phyloP scores from a whole-genome alignment of 1,140 invertebrate genomes.

The Drosophila sucinea region DNA sequence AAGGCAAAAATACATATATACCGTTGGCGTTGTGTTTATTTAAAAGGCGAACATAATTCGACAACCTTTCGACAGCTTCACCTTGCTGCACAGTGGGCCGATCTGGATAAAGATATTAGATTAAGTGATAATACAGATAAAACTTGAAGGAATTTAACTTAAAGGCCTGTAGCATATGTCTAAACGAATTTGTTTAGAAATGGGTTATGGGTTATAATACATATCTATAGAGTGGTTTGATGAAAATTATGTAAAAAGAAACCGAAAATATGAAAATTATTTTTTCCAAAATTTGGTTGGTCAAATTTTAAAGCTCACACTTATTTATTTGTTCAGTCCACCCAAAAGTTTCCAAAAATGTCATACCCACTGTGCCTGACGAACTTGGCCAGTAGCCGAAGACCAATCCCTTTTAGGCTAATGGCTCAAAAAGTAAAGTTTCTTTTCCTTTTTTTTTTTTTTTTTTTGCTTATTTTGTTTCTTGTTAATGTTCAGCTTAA shows the following conservation, averaged over 20 bases:
- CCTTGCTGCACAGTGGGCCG: not conserved
- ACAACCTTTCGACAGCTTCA: conserved; percentile 12
- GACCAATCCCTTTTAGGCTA: not conserved
- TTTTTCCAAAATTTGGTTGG: no score
- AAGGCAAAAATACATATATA: not conserved
- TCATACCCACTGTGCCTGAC: not conserved
- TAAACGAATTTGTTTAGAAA: no score
- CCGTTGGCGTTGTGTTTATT: conserved; percentile 19
- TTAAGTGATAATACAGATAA: no score
- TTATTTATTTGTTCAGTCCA: no score
- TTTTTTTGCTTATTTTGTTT: not conserved
- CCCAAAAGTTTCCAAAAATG: no score
- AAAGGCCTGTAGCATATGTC: no score
- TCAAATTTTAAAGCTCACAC: no score
- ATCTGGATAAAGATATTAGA: not conserved
- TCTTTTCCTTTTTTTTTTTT: not conserved
- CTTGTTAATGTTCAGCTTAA: not conserved
- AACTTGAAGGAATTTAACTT: no score
- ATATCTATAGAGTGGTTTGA: no score
- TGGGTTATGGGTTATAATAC: no score
- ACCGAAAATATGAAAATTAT: no score
- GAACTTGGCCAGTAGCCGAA: not conserved
- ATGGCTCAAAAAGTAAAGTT: conserved; percentile 10
- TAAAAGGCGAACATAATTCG: conserved; percentile 23
- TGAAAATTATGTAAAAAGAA: no score